Base-by-base conservation (phyloP, 1,140 invertebrate species). In the Schlechtendalia chinensis region DNA sequence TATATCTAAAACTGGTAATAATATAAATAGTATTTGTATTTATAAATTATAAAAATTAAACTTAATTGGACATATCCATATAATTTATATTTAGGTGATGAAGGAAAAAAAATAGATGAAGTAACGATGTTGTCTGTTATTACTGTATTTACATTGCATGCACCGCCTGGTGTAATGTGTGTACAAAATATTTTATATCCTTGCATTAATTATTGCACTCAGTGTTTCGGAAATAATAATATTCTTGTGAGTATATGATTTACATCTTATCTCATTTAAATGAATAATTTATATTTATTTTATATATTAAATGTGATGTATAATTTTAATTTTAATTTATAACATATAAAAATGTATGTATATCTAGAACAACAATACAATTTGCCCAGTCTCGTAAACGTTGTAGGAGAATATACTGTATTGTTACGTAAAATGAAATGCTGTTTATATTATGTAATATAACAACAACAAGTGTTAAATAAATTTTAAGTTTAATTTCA, bases 171-270 rank as follows among this genome's bases (percentile, higher is more conserved):
- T 81, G 91, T 96, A 14, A 90, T 93, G 14, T 88, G 89, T 53
- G 90, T 92, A 12, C 91, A 92, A 2, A 93, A 94, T 83, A 86
- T 98, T 45, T 93, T 95, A 85, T 95, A 94, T 87, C 96, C 96
- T 2, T 96, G 94, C 84, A 94, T 98, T 82, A 96, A 98, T 88
- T 91, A 97, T 83, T 96, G 97, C 85, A 89, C 93, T 69, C 93
- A 95, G 83, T 93, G 94, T 83, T 89, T 98, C 82, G 92, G 96
- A 84, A 93, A 91, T 19, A 86, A 89, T 12, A 90, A 92, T 85
- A 87, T 91, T 54, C 86, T 90, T 84, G 94, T 96, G 86, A 87
- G 86, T 58, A 61, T 39, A 79, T 85, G 67, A 61, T 79, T 71
- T 74, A 24, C 24, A 8, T n/a, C 11, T 67, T 19, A 3, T 1